Conservation (phyloP, 2,113 vertebrate genomes). For the Stercorarius parasiticus region DNA sequence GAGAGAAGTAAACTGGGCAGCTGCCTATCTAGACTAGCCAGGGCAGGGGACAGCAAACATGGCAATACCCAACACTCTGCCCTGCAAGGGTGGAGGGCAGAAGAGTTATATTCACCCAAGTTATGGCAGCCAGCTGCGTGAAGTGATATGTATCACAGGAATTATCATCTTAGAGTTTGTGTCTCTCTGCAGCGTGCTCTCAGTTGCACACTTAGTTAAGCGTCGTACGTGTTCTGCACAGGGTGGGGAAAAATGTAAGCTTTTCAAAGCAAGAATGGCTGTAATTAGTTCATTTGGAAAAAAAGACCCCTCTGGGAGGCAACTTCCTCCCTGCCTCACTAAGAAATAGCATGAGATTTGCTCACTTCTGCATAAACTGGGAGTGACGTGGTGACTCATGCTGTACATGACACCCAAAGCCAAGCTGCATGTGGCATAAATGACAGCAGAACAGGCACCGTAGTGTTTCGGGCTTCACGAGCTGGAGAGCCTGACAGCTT, state of each 20-base stretch:
- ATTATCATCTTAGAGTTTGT: background rate
- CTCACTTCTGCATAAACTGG: background rate
- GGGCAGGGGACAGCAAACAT: background rate
- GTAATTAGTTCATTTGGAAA: background rate
- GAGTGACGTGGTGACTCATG: background rate
- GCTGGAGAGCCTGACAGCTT: background rate
- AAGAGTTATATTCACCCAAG: background rate
- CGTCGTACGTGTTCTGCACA: accelerated
- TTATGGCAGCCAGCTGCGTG: background rate
- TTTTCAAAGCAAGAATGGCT: background rate
- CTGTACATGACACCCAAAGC: background rate
- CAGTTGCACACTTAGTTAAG: background rate
- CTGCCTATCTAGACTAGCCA: background rate
- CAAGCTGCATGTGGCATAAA: background rate
- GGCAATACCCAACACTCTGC: background rate
- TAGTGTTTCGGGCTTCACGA: background rate
- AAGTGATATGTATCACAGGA: background rate
- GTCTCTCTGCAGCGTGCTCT: accelerated
- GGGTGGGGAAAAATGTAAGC: background rate
- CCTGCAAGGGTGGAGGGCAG: background rate
- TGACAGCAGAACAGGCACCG: background rate
- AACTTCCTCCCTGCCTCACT: background rate
- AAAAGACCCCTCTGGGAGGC: background rate
- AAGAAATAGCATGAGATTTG: background rate
- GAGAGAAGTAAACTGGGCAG: background rate